Evolutionary conservation across 92 coral and sea anemone genomes (phyloP).

Genomic region (Paragorgia papillata): DNA sequence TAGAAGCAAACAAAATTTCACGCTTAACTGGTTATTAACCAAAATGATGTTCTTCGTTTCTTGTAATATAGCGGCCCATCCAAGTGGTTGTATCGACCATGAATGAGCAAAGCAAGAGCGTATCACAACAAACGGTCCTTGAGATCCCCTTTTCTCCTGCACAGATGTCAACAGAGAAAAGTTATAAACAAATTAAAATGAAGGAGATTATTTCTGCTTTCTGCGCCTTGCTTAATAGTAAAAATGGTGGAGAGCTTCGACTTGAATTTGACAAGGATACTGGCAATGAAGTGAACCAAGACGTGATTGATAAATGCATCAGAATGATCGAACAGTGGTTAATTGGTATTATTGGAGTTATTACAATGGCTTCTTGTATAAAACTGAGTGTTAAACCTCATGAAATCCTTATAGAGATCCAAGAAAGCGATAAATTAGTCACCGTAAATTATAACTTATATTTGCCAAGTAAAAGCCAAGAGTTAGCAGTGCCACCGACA

Average conservation of each 20-base stretch:
- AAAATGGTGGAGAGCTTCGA: conserved; percentile 8
- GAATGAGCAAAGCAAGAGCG: too few species aligned
- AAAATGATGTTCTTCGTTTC: too few species aligned
- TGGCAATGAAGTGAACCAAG: neutral
- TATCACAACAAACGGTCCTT: too few species aligned
- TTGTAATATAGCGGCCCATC: too few species aligned
- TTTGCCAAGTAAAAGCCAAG: conserved; percentile 48
- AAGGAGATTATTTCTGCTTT: neutral
- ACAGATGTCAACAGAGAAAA: too few species aligned
- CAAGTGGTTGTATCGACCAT: too few species aligned
- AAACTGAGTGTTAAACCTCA: too few species aligned
- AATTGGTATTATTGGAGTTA: neutral
- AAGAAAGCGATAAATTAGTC: neutral
- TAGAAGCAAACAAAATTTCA: too few species aligned
- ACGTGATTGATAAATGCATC: neutral
- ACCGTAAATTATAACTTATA: conserved; percentile 39
- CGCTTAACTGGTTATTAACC: too few species aligned
- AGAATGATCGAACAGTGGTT: conserved; percentile 21
- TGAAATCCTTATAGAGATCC: too few species aligned
- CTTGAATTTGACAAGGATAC: neutral
- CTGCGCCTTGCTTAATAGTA: conserved; percentile 25
- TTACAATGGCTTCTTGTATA: neutral
- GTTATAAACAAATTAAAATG: neutral
- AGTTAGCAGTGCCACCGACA: neutral
- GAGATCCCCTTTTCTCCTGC: too few species aligned